Conservation (phyloP, 2,888 invertebrate species). For the Celastrina argiolus region DNA sequence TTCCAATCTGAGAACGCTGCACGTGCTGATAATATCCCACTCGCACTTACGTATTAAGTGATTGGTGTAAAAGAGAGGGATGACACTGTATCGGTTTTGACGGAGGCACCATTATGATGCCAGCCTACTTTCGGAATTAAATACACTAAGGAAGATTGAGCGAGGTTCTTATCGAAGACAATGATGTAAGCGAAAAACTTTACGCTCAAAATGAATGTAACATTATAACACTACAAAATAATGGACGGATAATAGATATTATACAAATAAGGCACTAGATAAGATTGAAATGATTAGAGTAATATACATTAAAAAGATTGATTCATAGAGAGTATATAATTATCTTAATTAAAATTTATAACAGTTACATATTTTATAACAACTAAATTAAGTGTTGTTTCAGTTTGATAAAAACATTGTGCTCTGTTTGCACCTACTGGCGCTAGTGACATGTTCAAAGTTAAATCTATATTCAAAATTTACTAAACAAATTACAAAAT, state of each 20-base stretch:
- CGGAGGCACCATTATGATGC: conserved; percentile 64
- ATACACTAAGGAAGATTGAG: conserved; percentile 72
- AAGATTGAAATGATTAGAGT: background rate
- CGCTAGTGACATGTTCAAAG: too few species aligned
- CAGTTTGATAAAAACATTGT: too few species aligned
- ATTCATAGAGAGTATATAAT: background rate
- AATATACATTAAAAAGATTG: background rate
- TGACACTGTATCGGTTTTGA: conserved; percentile 53
- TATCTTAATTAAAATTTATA: conserved; percentile 1
- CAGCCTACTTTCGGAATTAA: conserved; percentile 73
- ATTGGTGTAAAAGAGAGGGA: conserved; percentile 42
- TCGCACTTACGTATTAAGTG: conserved; percentile 32
- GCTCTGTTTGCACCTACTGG: too few species aligned
- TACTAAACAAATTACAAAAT: conserved; percentile 3
- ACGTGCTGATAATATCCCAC: conserved; percentile 46
- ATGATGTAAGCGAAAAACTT: conserved; percentile 64
- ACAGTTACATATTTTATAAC: too few species aligned
- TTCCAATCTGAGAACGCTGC: conserved; percentile 62
- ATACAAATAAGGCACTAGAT: background rate
- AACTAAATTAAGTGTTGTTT: too few species aligned
- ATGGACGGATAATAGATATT: background rate
- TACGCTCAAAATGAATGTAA: background rate
- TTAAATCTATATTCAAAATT: background rate
- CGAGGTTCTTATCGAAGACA: conserved; percentile 68
- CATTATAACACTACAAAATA: background rate